These are phyloP conservation scores for Lapara coniferarum DNA, from an alignment of 2,888 invertebrate species.

Conservation along the genomic window DNA sequence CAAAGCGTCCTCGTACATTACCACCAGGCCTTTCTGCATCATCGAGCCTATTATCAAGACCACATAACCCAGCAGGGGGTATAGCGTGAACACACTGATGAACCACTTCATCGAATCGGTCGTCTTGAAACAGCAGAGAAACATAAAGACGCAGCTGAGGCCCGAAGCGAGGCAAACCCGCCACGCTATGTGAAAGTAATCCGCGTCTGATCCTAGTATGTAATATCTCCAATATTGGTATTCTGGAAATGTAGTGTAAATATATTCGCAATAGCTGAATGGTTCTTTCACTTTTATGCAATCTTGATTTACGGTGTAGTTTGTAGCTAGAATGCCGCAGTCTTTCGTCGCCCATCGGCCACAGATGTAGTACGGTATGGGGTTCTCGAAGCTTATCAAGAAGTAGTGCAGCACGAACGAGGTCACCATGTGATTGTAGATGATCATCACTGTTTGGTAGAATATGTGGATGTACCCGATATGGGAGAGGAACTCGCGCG, in stretches of 20 bases:
- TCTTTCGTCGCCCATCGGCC: constrained; percentile 56
- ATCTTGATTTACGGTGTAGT: constrained; percentile 65
- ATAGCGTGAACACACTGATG: constrained; percentile 45
- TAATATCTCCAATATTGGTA: constrained; percentile 65
- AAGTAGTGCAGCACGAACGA: constrained; percentile 67
- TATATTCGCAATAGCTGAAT: constrained; percentile 49
- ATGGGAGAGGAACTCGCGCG: constrained; percentile 62
- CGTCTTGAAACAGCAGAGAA: constrained; percentile 59
- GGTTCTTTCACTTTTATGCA: constrained; percentile 51
- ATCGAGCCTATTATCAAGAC: constrained; percentile 63
- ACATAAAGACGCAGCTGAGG: constrained; percentile 48
- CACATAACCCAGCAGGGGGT: constrained; percentile 52
- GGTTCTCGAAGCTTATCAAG: constrained; percentile 68
- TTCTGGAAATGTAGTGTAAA: constrained; percentile 64
- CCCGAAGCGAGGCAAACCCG: constrained; percentile 62
- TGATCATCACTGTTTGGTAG: constrained; percentile 55
- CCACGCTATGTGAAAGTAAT: constrained; percentile 57
- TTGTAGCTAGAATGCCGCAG: constrained; percentile 57
- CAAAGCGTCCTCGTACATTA: constrained; percentile 55
- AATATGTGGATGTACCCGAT: constrained; percentile 61
- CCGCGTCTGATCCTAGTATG: constrained; percentile 39
- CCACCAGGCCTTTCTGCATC: constrained; percentile 68
- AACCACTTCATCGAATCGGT: constrained; percentile 52
- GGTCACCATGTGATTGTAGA: constrained; percentile 56
- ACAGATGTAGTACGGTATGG: constrained; percentile 64